phyloP scores from a whole-genome alignment of 2,888 invertebrate species.

The Hipparchia semele region DNA sequence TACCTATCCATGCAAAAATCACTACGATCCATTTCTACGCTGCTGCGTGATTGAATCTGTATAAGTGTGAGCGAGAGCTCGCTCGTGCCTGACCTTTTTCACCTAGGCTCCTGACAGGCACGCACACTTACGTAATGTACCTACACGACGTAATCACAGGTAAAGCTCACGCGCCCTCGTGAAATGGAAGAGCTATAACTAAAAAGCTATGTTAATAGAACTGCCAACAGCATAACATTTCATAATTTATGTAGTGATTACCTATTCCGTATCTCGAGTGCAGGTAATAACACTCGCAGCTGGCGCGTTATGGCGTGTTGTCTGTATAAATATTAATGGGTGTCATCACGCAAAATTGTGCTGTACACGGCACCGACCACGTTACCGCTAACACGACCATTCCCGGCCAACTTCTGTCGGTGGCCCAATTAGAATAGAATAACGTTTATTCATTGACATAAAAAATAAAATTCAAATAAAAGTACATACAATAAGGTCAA shows the following conservation, averaged over 20 bases:
- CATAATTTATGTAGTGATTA: slow-evolving; percentile 11
- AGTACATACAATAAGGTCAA: too few relatives aligned
- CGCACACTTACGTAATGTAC: too few relatives aligned
- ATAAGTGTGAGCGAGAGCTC: too few relatives aligned
- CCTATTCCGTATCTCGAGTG: slow-evolving; percentile 14
- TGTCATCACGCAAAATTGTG: slow-evolving; percentile 21
- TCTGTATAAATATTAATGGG: slow-evolving; percentile 19
- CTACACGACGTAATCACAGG: too few relatives aligned
- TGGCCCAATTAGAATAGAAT: background rate
- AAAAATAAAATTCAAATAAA: too few relatives aligned
- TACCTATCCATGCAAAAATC: too few relatives aligned
- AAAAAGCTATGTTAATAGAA: background rate
- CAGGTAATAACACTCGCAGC: slow-evolving; percentile 12
- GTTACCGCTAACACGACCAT: background rate
- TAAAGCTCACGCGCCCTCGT: too few relatives aligned
- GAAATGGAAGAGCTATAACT: background rate
- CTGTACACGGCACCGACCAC: background rate
- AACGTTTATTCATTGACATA: too few relatives aligned
- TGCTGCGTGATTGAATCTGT: too few relatives aligned
- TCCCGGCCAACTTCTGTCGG: background rate
- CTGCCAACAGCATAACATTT: background rate
- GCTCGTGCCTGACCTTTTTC: too few relatives aligned
- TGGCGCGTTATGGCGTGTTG: slow-evolving; percentile 3
- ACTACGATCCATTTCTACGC: too few relatives aligned
- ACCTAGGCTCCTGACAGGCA: too few relatives aligned